Evolutionary conservation across 2,113 vertebrate genomes (phyloP).

Genomic region (Daubentonia madagascariensis): DNA sequence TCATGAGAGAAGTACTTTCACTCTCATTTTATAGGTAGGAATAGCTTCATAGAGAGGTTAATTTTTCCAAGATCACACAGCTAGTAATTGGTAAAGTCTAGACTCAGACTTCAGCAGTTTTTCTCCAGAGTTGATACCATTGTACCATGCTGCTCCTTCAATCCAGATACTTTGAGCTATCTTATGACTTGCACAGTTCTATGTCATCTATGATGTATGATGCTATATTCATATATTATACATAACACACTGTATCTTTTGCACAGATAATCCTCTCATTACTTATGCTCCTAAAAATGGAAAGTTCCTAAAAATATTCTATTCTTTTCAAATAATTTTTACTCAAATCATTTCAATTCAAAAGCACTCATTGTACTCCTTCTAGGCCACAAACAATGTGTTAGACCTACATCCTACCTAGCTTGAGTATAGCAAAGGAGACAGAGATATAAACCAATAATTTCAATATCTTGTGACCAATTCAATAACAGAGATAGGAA

Average conservation of each 20-base stretch:
- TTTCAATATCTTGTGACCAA: neutral
- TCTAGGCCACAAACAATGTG: neutral
- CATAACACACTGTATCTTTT: neutral
- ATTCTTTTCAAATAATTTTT: neutral
- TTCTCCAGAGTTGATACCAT: neutral
- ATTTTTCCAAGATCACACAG: neutral
- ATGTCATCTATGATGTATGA: neutral
- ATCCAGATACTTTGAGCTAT: neutral
- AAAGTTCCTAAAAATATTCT: conserved; percentile 14
- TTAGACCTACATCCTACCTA: neutral
- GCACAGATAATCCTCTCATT: neutral
- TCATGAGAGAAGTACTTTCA: neutral
- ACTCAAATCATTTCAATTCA: neutral
- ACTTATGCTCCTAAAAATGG: neutral
- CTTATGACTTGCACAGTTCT: neutral
- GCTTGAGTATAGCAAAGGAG: neutral
- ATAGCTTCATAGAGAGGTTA: neutral
- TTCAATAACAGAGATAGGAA: neutral
- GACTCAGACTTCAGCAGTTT: neutral
- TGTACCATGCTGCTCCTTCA: neutral
- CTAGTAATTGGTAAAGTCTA: neutral
- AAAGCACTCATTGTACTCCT: neutral
- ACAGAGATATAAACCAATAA: neutral
- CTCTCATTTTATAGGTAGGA: neutral
- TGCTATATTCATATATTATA: neutral